Evolutionary conservation across 2,797 vertebrate genomes (phyloP), one percentile per base, ranked within the genome.

Genomic region (Acanthornis magna): DNA sequence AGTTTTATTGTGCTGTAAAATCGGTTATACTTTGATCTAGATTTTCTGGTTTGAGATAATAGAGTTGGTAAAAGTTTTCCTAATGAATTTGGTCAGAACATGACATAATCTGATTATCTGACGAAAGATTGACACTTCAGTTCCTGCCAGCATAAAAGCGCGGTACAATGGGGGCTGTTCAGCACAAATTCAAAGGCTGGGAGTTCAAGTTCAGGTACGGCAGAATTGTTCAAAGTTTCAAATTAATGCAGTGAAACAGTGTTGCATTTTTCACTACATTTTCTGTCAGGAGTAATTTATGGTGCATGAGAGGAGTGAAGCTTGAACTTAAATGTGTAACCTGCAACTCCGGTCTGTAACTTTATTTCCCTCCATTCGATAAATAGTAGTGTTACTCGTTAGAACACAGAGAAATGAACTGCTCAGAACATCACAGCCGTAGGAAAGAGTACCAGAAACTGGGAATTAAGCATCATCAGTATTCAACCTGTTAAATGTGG

Each of bases 71-170:
- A 95, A 97, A 89, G 67, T 96, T 93, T 91, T 95, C 89, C 94
- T 96, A 91, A 94, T 96, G 93, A 96, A 96, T 94, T 96, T 95
- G 95, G 93, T 97, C 93, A 89, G 97, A 96, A 97, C 94, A 95
- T 81, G 90, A 93, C 96, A 91, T 91, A 96, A 95, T 96, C 90
- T 95, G 97, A 97, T 96, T 92, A 95, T 94, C 62, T 96, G 97
- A 78, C 34, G 96, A 97, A 88, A 97, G 97, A 97, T n/a, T 95
- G 97, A 94, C 96, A 74, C 85, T 93, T 80, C 79, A 57, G 91
- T 94, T 95, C 91, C 93, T 96, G 96, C 82, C 88, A 95, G 94
- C 83, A 70, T 76, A 79, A 75, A 85, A 73, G 66, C 9, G 0
- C 0, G 16, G 68, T 85, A 96, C 96, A 96, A 95, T 92, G 91